Conservation (phyloP, 2,888 invertebrate genomes). For the Helicoverpa assulta region DNA sequence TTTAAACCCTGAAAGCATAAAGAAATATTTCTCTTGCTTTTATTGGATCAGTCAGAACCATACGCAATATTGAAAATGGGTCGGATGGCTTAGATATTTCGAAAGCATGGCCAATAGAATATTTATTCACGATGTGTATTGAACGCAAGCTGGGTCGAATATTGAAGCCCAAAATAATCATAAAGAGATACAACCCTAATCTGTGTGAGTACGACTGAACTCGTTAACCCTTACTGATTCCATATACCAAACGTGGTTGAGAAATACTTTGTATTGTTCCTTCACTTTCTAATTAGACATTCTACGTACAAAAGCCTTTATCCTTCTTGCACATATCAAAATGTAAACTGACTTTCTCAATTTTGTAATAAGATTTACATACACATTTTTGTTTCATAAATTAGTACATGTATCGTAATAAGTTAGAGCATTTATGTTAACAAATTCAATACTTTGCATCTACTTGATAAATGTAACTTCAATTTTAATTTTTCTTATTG, state of each 20-base stretch:
- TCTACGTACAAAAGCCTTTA: background rate
- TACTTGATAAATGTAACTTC: conserved; percentile 2
- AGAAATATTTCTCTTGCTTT: conserved; percentile 17
- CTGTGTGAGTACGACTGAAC: conserved; percentile 15
- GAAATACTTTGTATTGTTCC: conserved; percentile 8
- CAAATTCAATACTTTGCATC: conserved; percentile 12
- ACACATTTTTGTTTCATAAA: conserved; percentile 1
- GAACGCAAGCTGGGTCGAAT: conserved; percentile 19
- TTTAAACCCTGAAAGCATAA: background rate
- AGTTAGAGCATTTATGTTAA: conserved; percentile 11
- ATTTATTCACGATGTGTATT: conserved; percentile 35
- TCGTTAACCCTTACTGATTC: background rate
- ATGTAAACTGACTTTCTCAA: conserved; percentile 3
- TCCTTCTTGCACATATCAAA: background rate
- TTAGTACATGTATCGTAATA: conserved; percentile 6
- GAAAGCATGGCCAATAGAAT: conserved; percentile 27
- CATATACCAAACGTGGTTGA: conserved; percentile 11
- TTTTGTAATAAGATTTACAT: background rate
- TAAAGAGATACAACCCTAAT: conserved; percentile 28
- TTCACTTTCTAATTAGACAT: conserved; percentile 30
- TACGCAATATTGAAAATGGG: conserved; percentile 32
- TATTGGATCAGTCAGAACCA: conserved; percentile 10
- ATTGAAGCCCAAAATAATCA: conserved; percentile 35
- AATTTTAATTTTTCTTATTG: conserved; percentile 17
- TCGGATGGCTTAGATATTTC: conserved; percentile 35